These are phyloP conservation scores for Pocillopora meandrina DNA, from an alignment of 92 coral and sea anemone genomes.

Conservation along the genomic window DNA sequence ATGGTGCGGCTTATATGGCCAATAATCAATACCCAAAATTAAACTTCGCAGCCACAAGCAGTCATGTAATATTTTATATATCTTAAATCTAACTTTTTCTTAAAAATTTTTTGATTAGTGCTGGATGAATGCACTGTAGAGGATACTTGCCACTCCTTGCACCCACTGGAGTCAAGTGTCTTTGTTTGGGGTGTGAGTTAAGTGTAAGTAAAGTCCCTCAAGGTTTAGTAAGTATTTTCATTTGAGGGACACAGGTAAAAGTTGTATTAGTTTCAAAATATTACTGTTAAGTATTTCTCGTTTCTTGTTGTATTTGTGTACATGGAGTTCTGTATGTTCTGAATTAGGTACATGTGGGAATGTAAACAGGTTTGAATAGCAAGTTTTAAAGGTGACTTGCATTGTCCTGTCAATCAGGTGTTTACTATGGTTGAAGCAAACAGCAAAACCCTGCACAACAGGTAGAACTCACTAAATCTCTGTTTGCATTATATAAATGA, in stretches of 20 bases:
- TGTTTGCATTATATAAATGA: too few relatives aligned
- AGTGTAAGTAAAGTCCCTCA: slow-evolving; percentile 74
- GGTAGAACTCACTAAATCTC: too few relatives aligned
- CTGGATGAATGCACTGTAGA: slow-evolving; percentile 63
- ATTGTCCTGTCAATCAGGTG: too few relatives aligned
- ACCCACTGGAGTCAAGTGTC: slow-evolving; percentile 99
- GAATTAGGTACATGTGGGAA: too few relatives aligned
- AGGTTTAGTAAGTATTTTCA: slow-evolving; percentile 73
- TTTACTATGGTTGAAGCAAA: too few relatives aligned
- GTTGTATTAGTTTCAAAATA: not conserved
- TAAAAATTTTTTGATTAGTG: slow-evolving; percentile 55
- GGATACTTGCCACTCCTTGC: slow-evolving; percentile 99
- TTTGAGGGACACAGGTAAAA: slow-evolving; percentile 87
- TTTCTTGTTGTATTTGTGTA: too few relatives aligned
- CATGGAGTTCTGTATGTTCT: too few relatives aligned
- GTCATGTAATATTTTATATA: not conserved
- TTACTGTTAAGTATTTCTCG: too few relatives aligned
- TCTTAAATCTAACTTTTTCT: slow-evolving; percentile 48
- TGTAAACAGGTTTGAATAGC: too few relatives aligned
- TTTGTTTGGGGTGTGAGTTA: slow-evolving; percentile 49
- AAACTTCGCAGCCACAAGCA: not conserved
- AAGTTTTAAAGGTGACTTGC: too few relatives aligned
- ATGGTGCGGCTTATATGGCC: not conserved
- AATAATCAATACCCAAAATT: too few relatives aligned
- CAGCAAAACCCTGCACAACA: too few relatives aligned